Percentiles rank a stretch among this genome's conserved stretches.
These are phyloP conservation scores for Gnatocerus cornutus DNA, from an alignment of 2,888 invertebrate genomes.

Conservation along the genomic window DNA sequence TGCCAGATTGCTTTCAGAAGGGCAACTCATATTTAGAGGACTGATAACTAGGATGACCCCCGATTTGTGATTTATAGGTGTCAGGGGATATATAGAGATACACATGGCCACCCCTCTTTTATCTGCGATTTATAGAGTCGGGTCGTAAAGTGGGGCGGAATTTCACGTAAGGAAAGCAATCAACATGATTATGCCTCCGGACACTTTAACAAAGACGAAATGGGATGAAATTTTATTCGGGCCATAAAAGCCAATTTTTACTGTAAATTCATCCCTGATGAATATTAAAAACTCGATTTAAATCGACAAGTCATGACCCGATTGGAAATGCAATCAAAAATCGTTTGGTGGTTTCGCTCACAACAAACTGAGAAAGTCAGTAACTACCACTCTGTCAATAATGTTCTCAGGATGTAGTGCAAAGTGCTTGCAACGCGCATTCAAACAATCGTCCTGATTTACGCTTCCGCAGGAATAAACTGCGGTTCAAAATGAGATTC, in stretches of 20 bases:
- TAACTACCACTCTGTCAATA: too few relatives aligned
- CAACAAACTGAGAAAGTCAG: too few relatives aligned
- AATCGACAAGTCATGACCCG: neutral
- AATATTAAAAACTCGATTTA: neutral
- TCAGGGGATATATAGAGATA: slow-evolving; percentile 61
- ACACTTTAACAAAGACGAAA: slow-evolving; percentile 8
- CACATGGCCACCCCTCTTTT: slow-evolving; percentile 63
- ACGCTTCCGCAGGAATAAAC: too few relatives aligned
- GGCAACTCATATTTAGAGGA: slow-evolving; percentile 63
- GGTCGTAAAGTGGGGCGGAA: slow-evolving; percentile 54
- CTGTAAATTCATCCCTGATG: neutral
- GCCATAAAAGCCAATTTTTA: neutral
- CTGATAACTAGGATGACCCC: slow-evolving; percentile 67
- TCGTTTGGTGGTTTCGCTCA: too few relatives aligned
- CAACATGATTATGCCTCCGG: slow-evolving; percentile 23
- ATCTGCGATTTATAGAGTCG: slow-evolving; percentile 59
- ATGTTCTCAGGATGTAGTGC: too few relatives aligned
- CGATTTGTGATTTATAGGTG: slow-evolving; percentile 66
- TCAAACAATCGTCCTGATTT: too few relatives aligned
- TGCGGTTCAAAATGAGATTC: too few relatives aligned
- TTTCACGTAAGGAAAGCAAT: slow-evolving; percentile 51
- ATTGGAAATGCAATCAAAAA: too few relatives aligned
- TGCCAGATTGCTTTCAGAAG: slow-evolving; percentile 58
- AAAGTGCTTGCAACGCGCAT: too few relatives aligned
- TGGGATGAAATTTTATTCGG: neutral